Evolutionary conservation across 53 echinoderm and acorn worm genomes (phyloP).

Genomic region (Temnopleurus reevesii): DNA sequence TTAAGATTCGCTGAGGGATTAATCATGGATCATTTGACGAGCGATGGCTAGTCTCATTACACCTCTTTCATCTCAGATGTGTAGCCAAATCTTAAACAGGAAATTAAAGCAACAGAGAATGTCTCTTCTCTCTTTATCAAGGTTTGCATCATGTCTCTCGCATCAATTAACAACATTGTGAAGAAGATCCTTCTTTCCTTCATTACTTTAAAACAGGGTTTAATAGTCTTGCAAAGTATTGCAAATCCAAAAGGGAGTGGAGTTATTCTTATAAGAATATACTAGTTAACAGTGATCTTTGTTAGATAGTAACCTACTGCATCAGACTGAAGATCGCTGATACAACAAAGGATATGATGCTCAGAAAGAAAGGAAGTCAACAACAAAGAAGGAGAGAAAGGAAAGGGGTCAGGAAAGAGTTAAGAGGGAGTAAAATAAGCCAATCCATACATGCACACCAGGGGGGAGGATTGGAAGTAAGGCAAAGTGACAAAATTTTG

Average conservation of each 20-base stretch:
- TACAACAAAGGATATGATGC: no score
- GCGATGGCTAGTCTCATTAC: background rate
- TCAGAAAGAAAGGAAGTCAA: no score
- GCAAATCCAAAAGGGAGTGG: background rate
- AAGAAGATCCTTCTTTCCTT: no score
- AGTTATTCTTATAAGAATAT: background rate
- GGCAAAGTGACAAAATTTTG: no score
- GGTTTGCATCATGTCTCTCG: background rate
- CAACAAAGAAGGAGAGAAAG: background rate
- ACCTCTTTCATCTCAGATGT: background rate
- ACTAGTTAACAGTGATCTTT: background rate
- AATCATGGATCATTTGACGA: background rate
- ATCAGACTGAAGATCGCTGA: background rate
- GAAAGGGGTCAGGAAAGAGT: background rate
- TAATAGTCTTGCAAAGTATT: no score
- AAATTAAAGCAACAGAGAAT: background rate
- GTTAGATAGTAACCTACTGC: background rate
- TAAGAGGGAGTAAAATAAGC: background rate
- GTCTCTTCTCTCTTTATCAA: background rate
- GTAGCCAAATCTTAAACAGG: background rate
- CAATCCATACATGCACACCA: no score
- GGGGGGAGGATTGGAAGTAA: background rate
- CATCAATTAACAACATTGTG: no score
- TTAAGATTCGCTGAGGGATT: background rate
- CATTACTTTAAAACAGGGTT: no score